Conservation (phyloP, 2,797 vertebrate species). For the Neosilurus hyrtlii region DNA sequence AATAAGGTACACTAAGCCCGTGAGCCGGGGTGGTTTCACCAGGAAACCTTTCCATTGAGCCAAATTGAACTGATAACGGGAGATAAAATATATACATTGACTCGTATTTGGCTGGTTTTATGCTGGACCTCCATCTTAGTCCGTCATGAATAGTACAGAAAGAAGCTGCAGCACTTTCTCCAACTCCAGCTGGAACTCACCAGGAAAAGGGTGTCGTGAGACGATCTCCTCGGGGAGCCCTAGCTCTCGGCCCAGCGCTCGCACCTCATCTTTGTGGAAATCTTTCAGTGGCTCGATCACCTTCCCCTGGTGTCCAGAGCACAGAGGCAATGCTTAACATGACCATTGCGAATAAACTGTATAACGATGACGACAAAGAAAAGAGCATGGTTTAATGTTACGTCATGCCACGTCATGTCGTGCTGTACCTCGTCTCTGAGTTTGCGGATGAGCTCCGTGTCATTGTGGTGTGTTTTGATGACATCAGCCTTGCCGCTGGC, state of each 20-base stretch:
- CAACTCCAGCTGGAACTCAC: slow-evolving; percentile 60
- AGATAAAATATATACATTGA: too few species aligned
- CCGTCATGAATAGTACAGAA: too few species aligned
- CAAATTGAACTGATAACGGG: too few species aligned
- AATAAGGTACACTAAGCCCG: too few species aligned
- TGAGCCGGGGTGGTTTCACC: too few species aligned
- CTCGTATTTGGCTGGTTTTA: too few species aligned
- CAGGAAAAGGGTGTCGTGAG: slow-evolving; percentile 94
- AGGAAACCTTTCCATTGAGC: too few species aligned
- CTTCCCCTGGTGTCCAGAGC: slow-evolving; percentile 79
- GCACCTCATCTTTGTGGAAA: slow-evolving; percentile 98
- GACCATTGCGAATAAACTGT: not conserved
- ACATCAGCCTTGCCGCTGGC: slow-evolving; percentile 95
- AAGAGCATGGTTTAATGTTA: too few species aligned
- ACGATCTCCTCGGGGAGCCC: slow-evolving; percentile 95
- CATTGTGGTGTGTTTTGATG: slow-evolving; percentile 99
- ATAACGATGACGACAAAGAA: too few species aligned
- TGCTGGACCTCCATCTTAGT: not conserved
- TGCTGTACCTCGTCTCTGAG: slow-evolving; percentile 87
- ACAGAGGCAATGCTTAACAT: not conserved
- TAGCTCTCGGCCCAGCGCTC: slow-evolving; percentile 90
- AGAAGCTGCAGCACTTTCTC: not conserved
- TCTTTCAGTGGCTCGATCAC: slow-evolving; percentile 98
- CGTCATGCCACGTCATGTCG: too few species aligned
- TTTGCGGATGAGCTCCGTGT: slow-evolving; percentile 96